A percentile compares a stretch with the other conserved stretches of the same genome.
Conservation (phyloP, 2,888 invertebrate genomes). For the Unio delphinus region DNA sequence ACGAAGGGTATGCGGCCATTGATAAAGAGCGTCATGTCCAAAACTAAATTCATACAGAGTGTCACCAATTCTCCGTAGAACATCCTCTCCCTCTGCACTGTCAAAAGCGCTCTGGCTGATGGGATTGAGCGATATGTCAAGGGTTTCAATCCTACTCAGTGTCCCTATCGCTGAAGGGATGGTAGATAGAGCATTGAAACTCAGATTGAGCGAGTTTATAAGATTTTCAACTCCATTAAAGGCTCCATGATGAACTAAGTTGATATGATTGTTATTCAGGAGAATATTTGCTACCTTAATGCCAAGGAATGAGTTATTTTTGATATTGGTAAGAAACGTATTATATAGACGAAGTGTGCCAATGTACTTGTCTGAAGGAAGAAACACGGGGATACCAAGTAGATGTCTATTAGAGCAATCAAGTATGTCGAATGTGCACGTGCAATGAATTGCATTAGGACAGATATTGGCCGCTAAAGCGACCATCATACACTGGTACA, state of each 20-base stretch:
- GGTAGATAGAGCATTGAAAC: slow-evolving; percentile 15
- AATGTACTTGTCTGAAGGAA: not conserved
- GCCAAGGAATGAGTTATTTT: slow-evolving; percentile 20
- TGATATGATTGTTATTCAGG: slow-evolving; percentile 25
- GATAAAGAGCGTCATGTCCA: slow-evolving; percentile 17
- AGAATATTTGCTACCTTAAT: slow-evolving; percentile 26
- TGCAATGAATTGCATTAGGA: not conserved
- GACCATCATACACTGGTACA: too few relatives aligned
- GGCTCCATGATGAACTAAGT: slow-evolving; percentile 17
- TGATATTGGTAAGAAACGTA: slow-evolving; percentile 19
- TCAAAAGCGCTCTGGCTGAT: slow-evolving; percentile 13
- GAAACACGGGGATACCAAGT: slow-evolving; percentile 14
- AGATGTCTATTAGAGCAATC: slow-evolving; percentile 21
- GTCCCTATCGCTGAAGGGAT: slow-evolving; percentile 20
- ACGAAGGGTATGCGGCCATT: slow-evolving; percentile 35
- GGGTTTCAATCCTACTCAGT: slow-evolving; percentile 8
- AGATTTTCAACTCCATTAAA: slow-evolving; percentile 21
- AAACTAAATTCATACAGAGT: slow-evolving; percentile 26
- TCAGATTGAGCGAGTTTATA: slow-evolving; percentile 22
- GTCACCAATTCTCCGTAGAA: slow-evolving; percentile 30
- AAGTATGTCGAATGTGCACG: slow-evolving; percentile 12
- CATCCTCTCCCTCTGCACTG: slow-evolving; percentile 8
- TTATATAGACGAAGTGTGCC: slow-evolving; percentile 13
- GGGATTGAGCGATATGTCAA: slow-evolving; percentile 29
- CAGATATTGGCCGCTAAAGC: too few relatives aligned